Evolutionary conservation across 2,888 invertebrate genomes (phyloP).

Genomic region (Hirtodrosophila duncani): DNA sequence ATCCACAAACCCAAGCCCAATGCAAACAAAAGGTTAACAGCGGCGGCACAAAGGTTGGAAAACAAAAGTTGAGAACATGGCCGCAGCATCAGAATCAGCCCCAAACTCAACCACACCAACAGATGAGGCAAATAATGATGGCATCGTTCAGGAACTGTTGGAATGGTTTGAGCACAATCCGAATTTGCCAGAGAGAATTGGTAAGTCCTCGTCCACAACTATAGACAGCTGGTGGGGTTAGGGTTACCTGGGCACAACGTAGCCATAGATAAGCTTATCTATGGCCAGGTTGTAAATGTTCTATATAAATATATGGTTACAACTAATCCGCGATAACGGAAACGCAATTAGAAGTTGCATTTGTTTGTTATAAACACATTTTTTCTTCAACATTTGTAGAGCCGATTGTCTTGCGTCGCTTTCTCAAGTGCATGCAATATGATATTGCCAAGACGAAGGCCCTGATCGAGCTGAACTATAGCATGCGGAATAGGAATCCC

Average conservation of each 20-base stretch:
- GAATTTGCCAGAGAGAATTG: conserved; percentile 63
- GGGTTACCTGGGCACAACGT: no score
- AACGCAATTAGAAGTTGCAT: no score
- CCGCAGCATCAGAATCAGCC: neutral
- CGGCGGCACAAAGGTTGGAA: no score
- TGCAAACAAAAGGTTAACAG: no score
- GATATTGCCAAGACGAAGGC: conserved; percentile 67
- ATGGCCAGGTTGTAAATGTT: no score
- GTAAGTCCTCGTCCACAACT: conserved; percentile 37
- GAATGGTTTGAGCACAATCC: conserved; percentile 64
- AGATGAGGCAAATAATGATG: conserved; percentile 24
- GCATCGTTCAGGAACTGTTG: conserved; percentile 44
- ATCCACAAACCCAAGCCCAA: no score
- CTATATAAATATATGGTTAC: no score
- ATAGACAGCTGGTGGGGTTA: neutral
- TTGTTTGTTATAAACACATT: no score
- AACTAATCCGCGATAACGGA: no score
- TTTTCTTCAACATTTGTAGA: conserved; percentile 49
- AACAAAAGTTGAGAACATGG: conserved; percentile 3
- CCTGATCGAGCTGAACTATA: conserved; percentile 76
- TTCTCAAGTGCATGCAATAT: conserved; percentile 64
- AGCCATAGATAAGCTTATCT: no score
- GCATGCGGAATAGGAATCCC: conserved; percentile 79
- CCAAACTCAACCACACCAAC: conserved; percentile 11
- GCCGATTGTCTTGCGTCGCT: conserved; percentile 62